These are phyloP conservation scores for Riptortus pedestris DNA, from an alignment of 1,140 invertebrate genomes.

Conservation along the genomic window DNA sequence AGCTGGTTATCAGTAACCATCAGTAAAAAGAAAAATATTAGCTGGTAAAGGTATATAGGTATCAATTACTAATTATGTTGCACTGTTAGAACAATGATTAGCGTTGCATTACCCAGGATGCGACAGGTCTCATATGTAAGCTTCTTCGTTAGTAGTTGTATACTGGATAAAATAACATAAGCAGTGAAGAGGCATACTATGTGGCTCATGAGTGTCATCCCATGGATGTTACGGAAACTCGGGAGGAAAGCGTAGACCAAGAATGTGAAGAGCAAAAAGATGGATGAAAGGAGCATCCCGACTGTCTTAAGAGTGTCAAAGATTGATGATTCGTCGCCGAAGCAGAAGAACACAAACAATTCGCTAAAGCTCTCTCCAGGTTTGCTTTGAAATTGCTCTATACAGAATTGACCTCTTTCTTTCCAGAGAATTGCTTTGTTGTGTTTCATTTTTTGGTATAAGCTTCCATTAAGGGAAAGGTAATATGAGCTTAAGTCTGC, in stretches of 20 bases:
- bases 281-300: conserved; percentile 42
- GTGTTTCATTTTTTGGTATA: no score
- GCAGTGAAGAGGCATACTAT: conserved; percentile 49
- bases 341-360: conserved; percentile 24
- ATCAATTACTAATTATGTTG: no score
- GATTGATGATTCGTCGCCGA: not conserved
- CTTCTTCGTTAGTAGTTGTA: no score
- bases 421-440: not conserved
- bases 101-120: no score
- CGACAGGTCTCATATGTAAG: no score
- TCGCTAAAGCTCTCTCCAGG: not conserved
- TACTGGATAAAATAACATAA: conserved; percentile 44
- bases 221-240: conserved; percentile 53
- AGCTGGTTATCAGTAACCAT: no score
- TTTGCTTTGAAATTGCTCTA: conserved; percentile 20
- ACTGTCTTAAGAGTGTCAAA: conserved; percentile 27
- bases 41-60: no score
- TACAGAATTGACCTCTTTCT: conserved; percentile 11
- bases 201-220: conserved; percentile 57
- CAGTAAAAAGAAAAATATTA: no score
- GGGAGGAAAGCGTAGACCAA: conserved; percentile 53
- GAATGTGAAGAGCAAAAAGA: conserved; percentile 51
- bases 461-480: not conserved
- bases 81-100: no score
- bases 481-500: not conserved